Base-by-base conservation (phyloP, 2,888 invertebrate species). In the Cosmorhoe ocellata region DNA sequence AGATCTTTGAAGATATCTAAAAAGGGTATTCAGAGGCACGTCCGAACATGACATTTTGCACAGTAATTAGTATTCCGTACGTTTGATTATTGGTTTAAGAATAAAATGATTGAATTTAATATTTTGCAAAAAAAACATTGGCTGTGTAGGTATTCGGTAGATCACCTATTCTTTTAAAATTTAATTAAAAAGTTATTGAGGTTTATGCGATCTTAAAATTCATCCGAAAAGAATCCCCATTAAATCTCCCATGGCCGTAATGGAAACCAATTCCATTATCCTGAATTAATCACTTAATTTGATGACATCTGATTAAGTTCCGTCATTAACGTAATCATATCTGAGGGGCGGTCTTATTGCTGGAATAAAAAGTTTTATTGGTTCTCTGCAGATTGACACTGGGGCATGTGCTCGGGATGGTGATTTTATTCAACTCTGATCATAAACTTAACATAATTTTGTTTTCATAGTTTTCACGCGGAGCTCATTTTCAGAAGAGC, bases 311-410 rank as follows among this genome's bases (percentile, higher is more conserved):
- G 58, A 62, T 62, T 62, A 62, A 62, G 62, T 62, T 56, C 44
- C 30, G 51, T 59, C 70, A 74, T 74, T 74, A 74, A 67, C 58
- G 69, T 68, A 66, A 69, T 72, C 67, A 72, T 72, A 69, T 66
- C 64, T 41, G 48, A 42, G 51, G 59, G 58, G 58, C 24, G 51
- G 57, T 30, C 64, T 69, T 70, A 71, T 68, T 62, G 71, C 61
- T 58, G 56, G 49, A 74, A 74, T 74, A 74, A 74, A 74, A 74
- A 74, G 58, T 74, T 71, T 59, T 63, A 61, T 59, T 54, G 46
- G 40, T 40, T 32, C 44, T 56, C 45, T 56, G 58, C 52, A 59
- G 57, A 60, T 62, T 59, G 56, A 50, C 51, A 44, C 58, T 51
- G 39, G 53, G 58, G 59, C 57, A 60, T 62, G 59, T 57, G 60